Base-by-base conservation (phyloP, 2,888 invertebrate genomes). In the Adineta ricciae region DNA sequence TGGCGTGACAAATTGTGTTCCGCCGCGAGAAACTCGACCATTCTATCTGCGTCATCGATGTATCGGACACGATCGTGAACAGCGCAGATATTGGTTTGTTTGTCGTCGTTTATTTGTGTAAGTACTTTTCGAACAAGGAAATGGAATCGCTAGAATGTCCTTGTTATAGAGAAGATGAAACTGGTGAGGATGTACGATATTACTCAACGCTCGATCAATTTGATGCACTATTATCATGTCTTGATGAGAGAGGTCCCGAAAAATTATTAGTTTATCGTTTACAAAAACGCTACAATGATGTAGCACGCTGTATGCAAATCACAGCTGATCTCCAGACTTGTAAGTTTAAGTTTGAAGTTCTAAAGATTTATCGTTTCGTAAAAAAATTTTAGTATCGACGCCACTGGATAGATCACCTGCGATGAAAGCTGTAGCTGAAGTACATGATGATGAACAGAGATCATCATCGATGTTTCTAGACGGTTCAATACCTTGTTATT, bases 61-160 rank as follows among this genome's bases (percentile, higher is more conserved):
- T 88, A 92, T 99, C 78, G 99, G 99, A 1, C 94, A 94, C 90
- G 99, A 99, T 91, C 92, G 99, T 87, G 96, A 97, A 91, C 97
- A 97, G 24, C 92, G 98, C 88, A 96, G 96, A 89, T 99, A 97
- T 91, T 99, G 96, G 95, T 99, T 99, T 90, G 93, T 98, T 84
- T 94, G 94, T 85, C 92, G 99, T 85, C 92, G 99, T 88, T 93
- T 99, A 89, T 94, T 98, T 92, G 93, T 98, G 96, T 96, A 93
- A 93, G 95, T 21, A 7, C n/a, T n/a, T n/a, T n/a, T n/a, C n/a
- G n/a, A n/a, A n/a, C n/a, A n/a, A n/a, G n/a, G n/a, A n/a, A n/a
- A n/a, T n/a, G n/a, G n/a, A n/a, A n/a, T n/a, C n/a, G n/a, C n/a
- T n/a, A n/a, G n/a, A n/a, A n/a, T 72, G 2, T 72, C 21, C 16